Evolutionary conservation across 2,797 vertebrate species (phyloP).

Genomic region (Phalloptychus januarius): DNA sequence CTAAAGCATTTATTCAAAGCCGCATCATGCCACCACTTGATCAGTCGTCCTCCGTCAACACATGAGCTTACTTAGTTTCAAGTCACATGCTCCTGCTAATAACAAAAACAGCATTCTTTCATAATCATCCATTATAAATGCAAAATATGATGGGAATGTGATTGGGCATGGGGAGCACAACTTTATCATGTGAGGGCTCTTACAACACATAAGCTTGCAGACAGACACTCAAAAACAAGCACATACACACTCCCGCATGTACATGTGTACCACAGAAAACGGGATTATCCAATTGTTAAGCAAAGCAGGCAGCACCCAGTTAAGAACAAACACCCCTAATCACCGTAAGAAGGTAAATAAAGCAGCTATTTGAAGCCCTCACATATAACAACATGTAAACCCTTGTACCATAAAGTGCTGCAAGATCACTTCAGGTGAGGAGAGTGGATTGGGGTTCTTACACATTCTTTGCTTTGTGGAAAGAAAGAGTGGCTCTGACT

Average conservation of each 20-base stretch:
- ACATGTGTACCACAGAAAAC: conserved; percentile 25
- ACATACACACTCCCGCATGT: conserved; percentile 14
- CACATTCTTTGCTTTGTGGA: background rate
- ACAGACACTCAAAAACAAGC: background rate
- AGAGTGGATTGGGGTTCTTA: background rate
- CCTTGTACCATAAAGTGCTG: conserved; percentile 12
- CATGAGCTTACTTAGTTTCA: conserved; percentile 44
- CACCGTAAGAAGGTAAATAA: conserved; percentile 66
- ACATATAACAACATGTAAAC: conserved; percentile 35
- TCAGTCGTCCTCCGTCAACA: conserved; percentile 34
- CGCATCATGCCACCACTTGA: conserved; percentile 16
- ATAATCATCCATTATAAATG: conserved; percentile 61
- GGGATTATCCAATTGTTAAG: conserved; percentile 60
- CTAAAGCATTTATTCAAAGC: background rate
- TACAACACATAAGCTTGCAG: conserved; percentile 35
- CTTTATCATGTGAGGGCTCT: conserved; percentile 68
- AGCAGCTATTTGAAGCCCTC: conserved; percentile 54
- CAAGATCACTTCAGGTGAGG: background rate
- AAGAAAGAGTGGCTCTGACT: background rate
- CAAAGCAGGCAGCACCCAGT: conserved; percentile 41
- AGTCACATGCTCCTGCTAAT: conserved; percentile 59
- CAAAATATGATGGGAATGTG: conserved; percentile 69
- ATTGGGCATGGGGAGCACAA: conserved; percentile 42
- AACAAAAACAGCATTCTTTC: conserved; percentile 66
- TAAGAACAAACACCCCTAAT: conserved; percentile 54